Conservation (phyloP, 2,113 vertebrate genomes). For the Dasyornis broadbenti region DNA sequence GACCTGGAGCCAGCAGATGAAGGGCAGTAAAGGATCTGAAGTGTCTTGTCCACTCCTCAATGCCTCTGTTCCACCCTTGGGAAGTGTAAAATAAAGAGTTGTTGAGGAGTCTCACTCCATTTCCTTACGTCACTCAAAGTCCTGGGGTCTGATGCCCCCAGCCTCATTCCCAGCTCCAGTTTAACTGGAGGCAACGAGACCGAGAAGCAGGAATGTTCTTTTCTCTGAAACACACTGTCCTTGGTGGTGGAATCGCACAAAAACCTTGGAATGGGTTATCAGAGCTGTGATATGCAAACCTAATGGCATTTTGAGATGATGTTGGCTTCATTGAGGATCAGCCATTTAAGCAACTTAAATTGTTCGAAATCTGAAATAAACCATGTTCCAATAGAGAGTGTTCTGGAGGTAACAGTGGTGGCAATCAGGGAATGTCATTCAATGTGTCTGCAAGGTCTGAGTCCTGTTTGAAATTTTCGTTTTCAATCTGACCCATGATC, state of each 20-base stretch:
- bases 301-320: accelerated
- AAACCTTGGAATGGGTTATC: neutral
- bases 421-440: neutral
- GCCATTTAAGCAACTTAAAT: neutral
- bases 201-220: neutral
- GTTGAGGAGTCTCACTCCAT: neutral
- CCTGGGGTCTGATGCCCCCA: neutral
- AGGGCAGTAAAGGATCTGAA: neutral
- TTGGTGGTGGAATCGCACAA: neutral
- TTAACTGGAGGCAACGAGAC: neutral
- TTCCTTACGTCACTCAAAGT: neutral
- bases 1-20: neutral
- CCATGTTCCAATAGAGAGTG: accelerated
- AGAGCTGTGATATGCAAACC: neutral
- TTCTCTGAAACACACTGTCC: neutral
- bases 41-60: neutral
- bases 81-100: neutral
- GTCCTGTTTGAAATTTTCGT: neutral
- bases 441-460: neutral
- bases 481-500: neutral
- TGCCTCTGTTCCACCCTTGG: neutral
- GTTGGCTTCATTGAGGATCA: neutral
- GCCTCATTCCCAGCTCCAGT: neutral
- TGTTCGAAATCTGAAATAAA: neutral
- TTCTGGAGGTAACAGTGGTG: neutral